Base-by-base conservation (phyloP, 2,797 vertebrate species). In the Oryzias sinensis region DNA sequence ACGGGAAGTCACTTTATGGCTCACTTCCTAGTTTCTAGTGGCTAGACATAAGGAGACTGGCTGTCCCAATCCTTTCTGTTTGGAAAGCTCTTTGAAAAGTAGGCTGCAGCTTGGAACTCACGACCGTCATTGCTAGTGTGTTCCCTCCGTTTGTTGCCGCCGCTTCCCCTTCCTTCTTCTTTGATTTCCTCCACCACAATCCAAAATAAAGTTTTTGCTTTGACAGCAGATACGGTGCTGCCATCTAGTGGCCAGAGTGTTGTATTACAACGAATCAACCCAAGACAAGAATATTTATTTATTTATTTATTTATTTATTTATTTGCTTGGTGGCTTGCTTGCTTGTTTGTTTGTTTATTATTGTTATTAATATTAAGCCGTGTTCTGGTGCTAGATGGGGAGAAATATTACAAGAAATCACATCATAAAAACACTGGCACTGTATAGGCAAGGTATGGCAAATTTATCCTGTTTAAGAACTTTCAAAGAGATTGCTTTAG, bases 21-120 rank as follows among this genome's bases (percentile, higher is more conserved):
- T 52, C 60, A 63, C 64, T 74, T 82, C 74, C 70, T 66, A 18
- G 49, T 69, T 64, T 49, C 65, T 48, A 4, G 33, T 16, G 43
- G 27, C 27, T 6, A 27, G 11, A 33, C 33, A 37, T 11, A 37
- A 37, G 33, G 33, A 37, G 33, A 11, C 33, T 9, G 33, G 33
- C 27, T 16, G 18, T 48, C 8, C 50, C 16, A 11, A 1, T 17
- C 14, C 17, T 27, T 11, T 25, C 25, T 17, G 5, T 7, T 6
- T 40, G 14, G 8, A 45, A 5, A 42, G 40, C 15, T 43, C 16
- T 4, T 14, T 0, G 43, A 5, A 13, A 68, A 72, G 61, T 67
- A 16, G 52, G 37, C 40, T 37, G 9, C 52, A 22, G 17, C 18
- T 41, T 57, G 55, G 61, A 76, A 78, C 80, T 81, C 62, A 74